phyloP scores from a whole-genome alignment of 2,113 vertebrate species.

The Tylochromis polylepis region DNA sequence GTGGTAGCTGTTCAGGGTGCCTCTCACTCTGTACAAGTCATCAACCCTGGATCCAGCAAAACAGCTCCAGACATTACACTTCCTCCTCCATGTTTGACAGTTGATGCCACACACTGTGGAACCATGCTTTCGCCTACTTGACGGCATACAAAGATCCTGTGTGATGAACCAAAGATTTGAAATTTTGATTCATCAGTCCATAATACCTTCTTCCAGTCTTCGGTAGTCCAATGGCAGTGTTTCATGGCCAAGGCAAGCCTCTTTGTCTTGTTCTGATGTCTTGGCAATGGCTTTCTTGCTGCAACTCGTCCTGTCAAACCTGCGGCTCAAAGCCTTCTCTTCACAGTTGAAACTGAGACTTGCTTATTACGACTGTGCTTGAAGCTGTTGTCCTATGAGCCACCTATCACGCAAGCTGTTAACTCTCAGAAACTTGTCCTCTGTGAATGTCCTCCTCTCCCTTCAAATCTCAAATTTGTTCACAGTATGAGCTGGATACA shows the following conservation, averaged over 20 bases:
- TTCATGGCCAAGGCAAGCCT: background rate
- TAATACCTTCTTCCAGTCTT: background rate
- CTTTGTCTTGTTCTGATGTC: background rate
- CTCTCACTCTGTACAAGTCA: too few relatives aligned
- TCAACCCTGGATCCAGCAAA: background rate
- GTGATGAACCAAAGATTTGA: background rate
- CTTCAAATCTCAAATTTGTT: background rate
- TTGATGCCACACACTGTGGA: background rate
- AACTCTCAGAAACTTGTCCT: background rate
- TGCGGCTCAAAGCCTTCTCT: background rate
- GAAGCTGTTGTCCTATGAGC: background rate
- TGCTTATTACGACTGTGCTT: accelerated
- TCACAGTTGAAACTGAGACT: background rate
- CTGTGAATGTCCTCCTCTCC: background rate
- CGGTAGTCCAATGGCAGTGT: background rate
- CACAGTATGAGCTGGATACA: background rate
- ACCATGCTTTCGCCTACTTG: background rate
- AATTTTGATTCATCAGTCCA: background rate
- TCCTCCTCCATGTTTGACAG: background rate
- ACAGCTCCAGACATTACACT: background rate
- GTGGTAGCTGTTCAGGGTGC: too few relatives aligned
- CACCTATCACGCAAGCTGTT: background rate
- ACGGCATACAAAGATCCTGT: background rate
- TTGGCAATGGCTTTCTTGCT: too few relatives aligned
- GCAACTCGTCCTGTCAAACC: background rate